A percentile compares a stretch with the other conserved stretches of the same genome.
Evolutionary conservation across 1,140 invertebrate species (phyloP).

Genomic region (Popillia japonica): DNA sequence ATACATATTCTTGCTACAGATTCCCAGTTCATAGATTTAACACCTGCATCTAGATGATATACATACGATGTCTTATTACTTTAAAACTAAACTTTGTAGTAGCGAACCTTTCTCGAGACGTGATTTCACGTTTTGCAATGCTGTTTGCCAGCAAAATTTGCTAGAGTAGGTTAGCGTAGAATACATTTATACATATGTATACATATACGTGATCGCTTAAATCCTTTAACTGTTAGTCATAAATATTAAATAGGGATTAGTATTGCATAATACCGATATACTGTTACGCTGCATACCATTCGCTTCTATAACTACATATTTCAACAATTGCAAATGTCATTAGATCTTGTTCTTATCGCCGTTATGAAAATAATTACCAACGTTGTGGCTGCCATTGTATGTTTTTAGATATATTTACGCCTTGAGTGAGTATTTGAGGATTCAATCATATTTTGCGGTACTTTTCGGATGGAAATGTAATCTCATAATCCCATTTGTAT

Average conservation of each 20-base stretch:
- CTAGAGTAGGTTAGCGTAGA: not conserved
- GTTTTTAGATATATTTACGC: no score
- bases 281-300: conserved; percentile 29
- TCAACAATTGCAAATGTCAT: no score
- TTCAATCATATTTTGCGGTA: no score
- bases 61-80: not conserved
- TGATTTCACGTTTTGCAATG: not conserved
- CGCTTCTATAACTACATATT: not conserved
- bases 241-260: conserved; percentile 34
- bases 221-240: conserved; percentile 32
- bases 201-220: not conserved
- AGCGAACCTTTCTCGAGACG: not conserved
- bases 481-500: no score
- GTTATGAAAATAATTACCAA: no score
- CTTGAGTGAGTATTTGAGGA: no score
- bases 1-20: no score
- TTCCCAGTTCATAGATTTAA: no score
- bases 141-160: not conserved
- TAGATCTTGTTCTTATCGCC: no score
- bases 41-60: no score
- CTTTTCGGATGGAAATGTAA: no score
- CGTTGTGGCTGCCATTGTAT: no score
- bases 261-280: conserved; percentile 29
- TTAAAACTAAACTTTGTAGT: not conserved
- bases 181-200: not conserved